Evolutionary conservation across 2,888 invertebrate genomes (phyloP), one percentile per base, ranked within the genome.

Genomic region (Cryptophagus acutangulus): DNA sequence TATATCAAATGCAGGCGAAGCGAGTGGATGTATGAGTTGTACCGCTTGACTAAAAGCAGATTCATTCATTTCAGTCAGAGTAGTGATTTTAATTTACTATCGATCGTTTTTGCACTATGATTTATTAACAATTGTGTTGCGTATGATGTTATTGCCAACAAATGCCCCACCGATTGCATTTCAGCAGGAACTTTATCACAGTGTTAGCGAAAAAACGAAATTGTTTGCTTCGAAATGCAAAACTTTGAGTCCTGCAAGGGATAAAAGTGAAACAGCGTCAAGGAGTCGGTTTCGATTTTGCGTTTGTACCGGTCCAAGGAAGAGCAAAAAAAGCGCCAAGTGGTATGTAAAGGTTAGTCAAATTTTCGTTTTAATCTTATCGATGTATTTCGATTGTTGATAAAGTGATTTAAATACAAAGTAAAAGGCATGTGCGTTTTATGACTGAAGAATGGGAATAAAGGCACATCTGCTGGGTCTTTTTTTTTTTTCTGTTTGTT

Each of bases 271-370:
- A 55, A 48, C 53, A 57, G 52, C 52, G 3, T 54, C 55, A 10
- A 55, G 60, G 41, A 59, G 54, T 15, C 57, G 61, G 49, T 67
- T 68, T 46, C 52, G 63, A 43, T 63, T 69, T 54, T 69, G 67
- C 49, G 63, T 65, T 29, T 67, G 69, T 41, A 65, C 65, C 6
- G 62, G 73, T 45, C 74, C 72, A 49, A 62, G 62, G 40, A 63
- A 61, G 38, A 58, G 47, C 36, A 77, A 77, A 58, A 75, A 75
- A 33, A 74, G 73, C 54, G 75, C 79, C 44, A 73, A 77, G 70
- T 81, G 81, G 79, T 82, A 83, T 65, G 80, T 82, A 60, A 83
- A 84, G 82, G 83, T 84, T 78, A 78, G 77, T 3, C 8, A 15
- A 16, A 31, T 20, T 26, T 26, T 26, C 12, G 26, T 26, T 26